Base-by-base conservation (phyloP, 2,888 invertebrate species). In the Pyralis farinalis region DNA sequence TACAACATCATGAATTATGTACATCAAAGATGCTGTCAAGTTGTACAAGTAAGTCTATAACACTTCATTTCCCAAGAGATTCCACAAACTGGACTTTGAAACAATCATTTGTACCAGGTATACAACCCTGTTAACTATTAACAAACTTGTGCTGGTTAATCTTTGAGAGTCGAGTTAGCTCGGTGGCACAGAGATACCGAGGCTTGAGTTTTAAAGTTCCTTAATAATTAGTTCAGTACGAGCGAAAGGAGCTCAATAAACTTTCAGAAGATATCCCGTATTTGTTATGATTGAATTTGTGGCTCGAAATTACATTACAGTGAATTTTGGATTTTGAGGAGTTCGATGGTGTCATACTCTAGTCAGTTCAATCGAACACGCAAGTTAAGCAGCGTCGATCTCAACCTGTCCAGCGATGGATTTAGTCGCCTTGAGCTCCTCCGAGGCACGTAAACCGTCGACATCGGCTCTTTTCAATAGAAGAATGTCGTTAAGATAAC, bases 101-200 rank as follows among this genome's bases (percentile, higher is more conserved):
- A 66, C 71, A 70, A 74, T 71, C 69, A 69, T 75, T 69, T 58
- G 64, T 62, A 63, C 11, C 31, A 70, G 66, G 62, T 67, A 67
- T 61, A 69, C 61, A 69, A 68, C 59, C 65, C 70, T 64, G 70
- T 71, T 71, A 71, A 71, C 62, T 63, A 67, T 64, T 67, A 65
- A 70, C 69, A 69, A 74, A 75, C 64, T 76, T 71, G 61, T 60
- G 52, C 56, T 70, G 69, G 74, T 72, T 76, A 76, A 76, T 75
- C 65, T 71, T 68, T 50, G 59, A 53, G 70, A 71, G 64, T 68
- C 58, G 58, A 54, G 51, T 58, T 61, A 49, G 64, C 43, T 69
- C 62, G 55, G 55, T 51, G 57, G 58, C 58, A 53, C n/a, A 11
- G 10, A 31, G 31, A 16, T 16, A 16, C 4, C 54, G 55, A 59